These are phyloP conservation scores for Cassiopea xamachana DNA, from an alignment of 30 jellyfish, hydroid and myxozoan genomes.

Conservation along the genomic window DNA sequence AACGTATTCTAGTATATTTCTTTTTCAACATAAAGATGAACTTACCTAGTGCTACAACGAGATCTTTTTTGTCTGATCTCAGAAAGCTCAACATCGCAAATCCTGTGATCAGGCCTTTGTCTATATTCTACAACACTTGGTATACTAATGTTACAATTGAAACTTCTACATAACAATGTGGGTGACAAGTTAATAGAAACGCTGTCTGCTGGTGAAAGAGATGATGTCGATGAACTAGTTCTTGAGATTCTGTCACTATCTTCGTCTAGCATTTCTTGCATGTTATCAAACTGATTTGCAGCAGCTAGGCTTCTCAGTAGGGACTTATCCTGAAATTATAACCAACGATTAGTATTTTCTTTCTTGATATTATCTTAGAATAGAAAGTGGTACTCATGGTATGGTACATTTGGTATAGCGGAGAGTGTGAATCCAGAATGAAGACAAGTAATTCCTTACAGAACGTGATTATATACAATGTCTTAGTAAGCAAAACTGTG, in stretches of 20 bases:
- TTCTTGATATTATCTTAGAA: neutral
- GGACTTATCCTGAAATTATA: conserved; percentile 14
- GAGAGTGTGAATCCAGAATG: neutral
- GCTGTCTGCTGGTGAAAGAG: neutral
- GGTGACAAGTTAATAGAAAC: conserved; percentile 21
- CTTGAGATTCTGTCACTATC: neutral
- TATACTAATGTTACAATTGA: neutral
- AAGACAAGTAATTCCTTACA: no score
- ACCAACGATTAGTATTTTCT: neutral
- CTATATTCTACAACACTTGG: neutral
- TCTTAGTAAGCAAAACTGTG: no score
- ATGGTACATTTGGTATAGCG: neutral
- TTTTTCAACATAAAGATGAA: no score
- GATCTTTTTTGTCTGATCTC: neutral
- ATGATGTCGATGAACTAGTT: conserved; percentile 4
- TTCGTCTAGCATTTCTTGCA: neutral
- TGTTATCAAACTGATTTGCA: conserved; percentile 35
- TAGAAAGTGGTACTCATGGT: neutral
- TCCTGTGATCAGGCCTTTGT: neutral
- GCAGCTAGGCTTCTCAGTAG: conserved; percentile 36
- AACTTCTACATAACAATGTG: neutral
- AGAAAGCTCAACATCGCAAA: neutral
- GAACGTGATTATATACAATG: no score
- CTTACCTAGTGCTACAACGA: conserved; percentile 1
- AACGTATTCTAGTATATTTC: no score